These are phyloP conservation scores for Arctopsyche grandis DNA, from an alignment of 1,140 invertebrate genomes.

Conservation along the genomic window DNA sequence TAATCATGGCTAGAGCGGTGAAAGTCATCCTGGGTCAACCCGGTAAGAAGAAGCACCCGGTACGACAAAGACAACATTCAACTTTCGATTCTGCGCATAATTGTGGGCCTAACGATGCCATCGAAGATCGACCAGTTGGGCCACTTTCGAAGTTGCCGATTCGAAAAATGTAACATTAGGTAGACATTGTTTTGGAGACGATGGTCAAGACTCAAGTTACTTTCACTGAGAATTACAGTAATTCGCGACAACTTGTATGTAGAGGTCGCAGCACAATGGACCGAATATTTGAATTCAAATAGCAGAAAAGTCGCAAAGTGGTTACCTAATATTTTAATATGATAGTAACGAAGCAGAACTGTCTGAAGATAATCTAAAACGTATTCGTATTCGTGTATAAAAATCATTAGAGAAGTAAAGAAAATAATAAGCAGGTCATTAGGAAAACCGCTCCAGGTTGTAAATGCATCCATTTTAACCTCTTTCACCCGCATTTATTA, in stretches of 20 bases:
- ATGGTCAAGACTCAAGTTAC: no score
- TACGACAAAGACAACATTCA: background rate
- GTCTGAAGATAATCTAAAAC: background rate
- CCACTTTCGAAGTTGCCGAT: background rate
- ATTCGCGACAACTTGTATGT: no score
- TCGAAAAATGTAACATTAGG: no score
- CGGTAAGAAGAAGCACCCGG: background rate
- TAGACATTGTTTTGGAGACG: no score
- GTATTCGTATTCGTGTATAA: background rate
- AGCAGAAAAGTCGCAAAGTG: no score
- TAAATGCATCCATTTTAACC: conserved; percentile 8
- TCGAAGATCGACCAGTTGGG: background rate
- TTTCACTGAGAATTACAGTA: no score
- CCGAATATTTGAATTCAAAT: no score
- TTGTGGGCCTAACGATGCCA: background rate
- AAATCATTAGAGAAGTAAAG: background rate
- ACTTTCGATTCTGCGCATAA: background rate
- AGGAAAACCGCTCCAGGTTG: background rate
- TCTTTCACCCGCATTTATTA: conserved; percentile 3
- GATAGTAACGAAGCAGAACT: background rate
- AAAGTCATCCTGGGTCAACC: background rate
- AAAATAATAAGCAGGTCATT: conserved; percentile 2
- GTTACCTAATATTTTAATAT: no score
- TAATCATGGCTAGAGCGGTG: background rate
- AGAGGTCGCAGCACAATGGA: no score